Evolutionary conservation across 2,888 invertebrate genomes (phyloP).

Genomic region (Rhimphoctona megacephalus): DNA sequence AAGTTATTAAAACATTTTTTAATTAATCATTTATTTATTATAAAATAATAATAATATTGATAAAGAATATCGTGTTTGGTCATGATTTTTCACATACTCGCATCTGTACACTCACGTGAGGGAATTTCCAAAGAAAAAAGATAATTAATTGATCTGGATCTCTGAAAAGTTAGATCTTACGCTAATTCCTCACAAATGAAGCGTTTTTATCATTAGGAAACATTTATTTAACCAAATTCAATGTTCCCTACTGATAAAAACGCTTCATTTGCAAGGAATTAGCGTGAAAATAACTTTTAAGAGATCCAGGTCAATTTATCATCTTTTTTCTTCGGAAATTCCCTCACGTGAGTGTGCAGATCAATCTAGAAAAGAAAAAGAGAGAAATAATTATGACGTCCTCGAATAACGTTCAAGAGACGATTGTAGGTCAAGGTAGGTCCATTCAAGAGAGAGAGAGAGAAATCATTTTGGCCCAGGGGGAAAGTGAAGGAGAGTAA

Average conservation of each 20-base stretch:
- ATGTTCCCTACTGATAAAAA: background rate
- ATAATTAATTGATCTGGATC: no score
- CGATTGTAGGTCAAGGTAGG: conserved; percentile 11
- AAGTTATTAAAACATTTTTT: background rate
- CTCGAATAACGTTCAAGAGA: background rate
- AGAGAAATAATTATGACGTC: background rate
- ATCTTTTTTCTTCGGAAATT: background rate
- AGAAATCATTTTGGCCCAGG: background rate
- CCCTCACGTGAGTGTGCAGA: background rate
- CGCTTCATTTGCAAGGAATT: background rate
- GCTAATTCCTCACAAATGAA: no score
- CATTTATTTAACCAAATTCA: background rate
- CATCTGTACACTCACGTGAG: no score
- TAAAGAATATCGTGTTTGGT: no score
- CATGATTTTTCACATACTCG: no score
- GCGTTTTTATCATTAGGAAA: no score
- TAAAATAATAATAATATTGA: no score
- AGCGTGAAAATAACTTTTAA: background rate
- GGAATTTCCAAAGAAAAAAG: no score
- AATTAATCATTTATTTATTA: background rate
- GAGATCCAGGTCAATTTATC: background rate
- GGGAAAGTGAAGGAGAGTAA: background rate
- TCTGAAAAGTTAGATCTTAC: no score
- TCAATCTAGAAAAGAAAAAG: background rate
- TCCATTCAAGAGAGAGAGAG: background rate